phyloP scores from a whole-genome alignment of 2,888 invertebrate genomes.

The Drosophila rubida region DNA sequence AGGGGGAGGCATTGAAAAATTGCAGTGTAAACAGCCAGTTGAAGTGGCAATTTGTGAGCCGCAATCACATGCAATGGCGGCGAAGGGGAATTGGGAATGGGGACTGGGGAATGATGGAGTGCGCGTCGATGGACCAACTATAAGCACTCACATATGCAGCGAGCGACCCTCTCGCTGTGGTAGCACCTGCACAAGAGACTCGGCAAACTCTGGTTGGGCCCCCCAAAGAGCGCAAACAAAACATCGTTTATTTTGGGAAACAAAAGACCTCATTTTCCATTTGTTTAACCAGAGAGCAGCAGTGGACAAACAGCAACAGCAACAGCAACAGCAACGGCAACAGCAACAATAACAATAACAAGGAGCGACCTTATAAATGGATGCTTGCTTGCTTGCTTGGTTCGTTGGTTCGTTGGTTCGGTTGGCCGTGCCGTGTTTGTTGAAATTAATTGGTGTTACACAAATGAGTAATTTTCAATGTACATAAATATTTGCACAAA shows the following conservation, averaged over 20 bases:
- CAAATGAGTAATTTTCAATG: slow-evolving; percentile 82
- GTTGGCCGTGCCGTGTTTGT: slow-evolving; percentile 75
- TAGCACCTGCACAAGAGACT: slow-evolving; percentile 56
- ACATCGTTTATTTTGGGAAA: slow-evolving; percentile 80
- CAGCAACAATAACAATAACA: slow-evolving; percentile 31
- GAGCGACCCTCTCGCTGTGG: background rate
- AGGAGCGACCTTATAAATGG: slow-evolving; percentile 65
- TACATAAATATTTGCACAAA: slow-evolving; percentile 83
- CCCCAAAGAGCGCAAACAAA: slow-evolving; percentile 63
- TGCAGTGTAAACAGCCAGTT: slow-evolving; percentile 68
- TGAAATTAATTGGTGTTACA: slow-evolving; percentile 82
- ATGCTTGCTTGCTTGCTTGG: slow-evolving; percentile 36
- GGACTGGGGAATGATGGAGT: background rate
- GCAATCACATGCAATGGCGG: slow-evolving; percentile 66
- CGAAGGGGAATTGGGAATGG: slow-evolving; percentile 16
- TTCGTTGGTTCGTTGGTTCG: too few species aligned
- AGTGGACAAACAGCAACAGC: slow-evolving; percentile 40
- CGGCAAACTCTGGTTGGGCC: slow-evolving; percentile 24
- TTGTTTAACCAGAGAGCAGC: slow-evolving; percentile 63
- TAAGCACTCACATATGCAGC: background rate
- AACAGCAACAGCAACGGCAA: slow-evolving; percentile 7
- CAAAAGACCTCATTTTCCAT: slow-evolving; percentile 80
- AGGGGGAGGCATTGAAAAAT: slow-evolving; percentile 62
- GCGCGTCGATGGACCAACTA: background rate
- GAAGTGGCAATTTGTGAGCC: slow-evolving; percentile 60